phyloP scores from a whole-genome alignment of 2,113 vertebrate genomes.

The Cinclus cinclus region DNA sequence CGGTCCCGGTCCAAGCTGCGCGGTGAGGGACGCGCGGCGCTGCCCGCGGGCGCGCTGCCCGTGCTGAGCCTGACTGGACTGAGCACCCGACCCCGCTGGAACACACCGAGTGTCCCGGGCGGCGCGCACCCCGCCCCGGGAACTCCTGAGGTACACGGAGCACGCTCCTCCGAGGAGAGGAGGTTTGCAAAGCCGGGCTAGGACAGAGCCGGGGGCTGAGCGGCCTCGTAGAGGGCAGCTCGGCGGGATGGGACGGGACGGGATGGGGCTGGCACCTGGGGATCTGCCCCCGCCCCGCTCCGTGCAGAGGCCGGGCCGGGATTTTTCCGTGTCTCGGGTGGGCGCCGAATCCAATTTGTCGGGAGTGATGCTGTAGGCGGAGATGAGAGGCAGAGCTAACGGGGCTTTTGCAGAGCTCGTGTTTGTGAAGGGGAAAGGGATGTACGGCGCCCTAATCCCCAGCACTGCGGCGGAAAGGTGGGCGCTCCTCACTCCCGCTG shows the following conservation, averaged over 20 bases:
- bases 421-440: not conserved
- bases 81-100: not conserved
- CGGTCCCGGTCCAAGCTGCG: not conserved
- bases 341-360: slow-evolving; percentile 46
- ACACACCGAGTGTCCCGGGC: not conserved
- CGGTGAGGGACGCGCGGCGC: not conserved
- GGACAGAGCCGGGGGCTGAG: not conserved
- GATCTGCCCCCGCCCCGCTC: not conserved
- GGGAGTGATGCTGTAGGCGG: slow-evolving; percentile 50
- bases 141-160: not conserved
- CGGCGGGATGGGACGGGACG: not conserved
- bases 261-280: not conserved
- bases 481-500: not conserved
- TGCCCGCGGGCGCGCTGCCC: not conserved
- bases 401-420: not conserved
- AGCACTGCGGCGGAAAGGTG: not conserved
- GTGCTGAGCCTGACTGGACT: not conserved
- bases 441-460: not conserved
- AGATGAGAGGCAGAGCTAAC: slow-evolving; percentile 53
- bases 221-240: not conserved
- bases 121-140: not conserved
- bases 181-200: not conserved
- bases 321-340: not conserved
- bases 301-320: slow-evolving; percentile 1
- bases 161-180: not conserved